Evolutionary conservation across 1,140 invertebrate species (phyloP), one percentile per base, ranked within the genome.

Genomic region (Nebria ingens): DNA sequence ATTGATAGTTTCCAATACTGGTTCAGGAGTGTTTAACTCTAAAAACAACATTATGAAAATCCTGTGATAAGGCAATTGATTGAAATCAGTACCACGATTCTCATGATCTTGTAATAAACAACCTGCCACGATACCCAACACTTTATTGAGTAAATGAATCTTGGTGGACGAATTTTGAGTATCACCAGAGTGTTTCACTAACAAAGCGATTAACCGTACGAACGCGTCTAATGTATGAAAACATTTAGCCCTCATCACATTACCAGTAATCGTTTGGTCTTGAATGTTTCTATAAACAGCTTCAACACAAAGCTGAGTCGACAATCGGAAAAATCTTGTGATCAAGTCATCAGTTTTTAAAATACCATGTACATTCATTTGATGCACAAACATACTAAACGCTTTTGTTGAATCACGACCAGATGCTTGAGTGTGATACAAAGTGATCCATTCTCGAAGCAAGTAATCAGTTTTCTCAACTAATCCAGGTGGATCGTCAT

Each of bases 31-130:
- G 70, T 94, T 98, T 54, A 99, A 80, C 68, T 99, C 97, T 45
- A 98, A 82, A 70, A 98, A 98, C 1, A 99, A 79, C 83, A 97
- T 97, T 45, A 98, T 91, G 54, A 99, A 91, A 56, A 99, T 92
- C 20, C 97, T 79, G 66, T 98, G 95, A 73, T 98, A 99, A 0
- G 97, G 93, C 54, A 99, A 74, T 69, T 98, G 94, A 64, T 98
- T 93, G 73, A 99, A 99, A 52, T 95, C 91, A 0, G 79, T 79
- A 72, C 86, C 72, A 60, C 85, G 76, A 73, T 85, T 55, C 75
- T 74, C 11, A 62, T 99, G 96, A 69, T 99, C 97, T 71, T 94
- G 91, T 1, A 97, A 74, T 34, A 98, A 73, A 19, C 96, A 93
- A 0, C 93, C 93, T 13, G 94, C 90, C 1, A 99, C 89, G 61